Evolutionary conservation across 2,797 vertebrate genomes (phyloP).

Genomic region (Pipistrellus pipistrellus): DNA sequence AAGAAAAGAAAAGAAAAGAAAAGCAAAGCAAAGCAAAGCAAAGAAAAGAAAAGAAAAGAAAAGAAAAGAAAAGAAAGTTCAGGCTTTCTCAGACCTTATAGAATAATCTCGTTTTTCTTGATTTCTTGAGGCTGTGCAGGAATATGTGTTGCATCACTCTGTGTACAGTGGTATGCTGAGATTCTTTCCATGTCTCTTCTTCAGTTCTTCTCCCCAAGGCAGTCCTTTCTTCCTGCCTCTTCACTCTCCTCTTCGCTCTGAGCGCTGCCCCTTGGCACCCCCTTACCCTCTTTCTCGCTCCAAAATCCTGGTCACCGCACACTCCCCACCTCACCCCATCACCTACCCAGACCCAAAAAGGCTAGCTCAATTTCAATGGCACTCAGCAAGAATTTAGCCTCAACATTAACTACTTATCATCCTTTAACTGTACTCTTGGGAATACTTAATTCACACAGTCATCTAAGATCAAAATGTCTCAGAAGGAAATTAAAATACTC

Average conservation of each 20-base stretch:
- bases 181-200: neutral
- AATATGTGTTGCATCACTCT: neutral
- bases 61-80: constrained; percentile 5
- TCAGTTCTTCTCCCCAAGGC: neutral
- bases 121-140: neutral
- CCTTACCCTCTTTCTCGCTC: too few species aligned
- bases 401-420: neutral
- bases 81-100: neutral
- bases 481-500: neutral
- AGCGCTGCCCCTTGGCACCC: neutral
- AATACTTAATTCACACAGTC: neutral
- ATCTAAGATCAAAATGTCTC: neutral
- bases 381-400: neutral
- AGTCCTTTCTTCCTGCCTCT: neutral
- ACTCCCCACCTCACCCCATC: neutral
- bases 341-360: neutral
- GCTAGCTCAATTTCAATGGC: neutral
- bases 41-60: neutral
- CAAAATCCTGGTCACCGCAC: neutral
- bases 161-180: neutral
- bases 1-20: neutral
- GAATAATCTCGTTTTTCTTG: neutral
- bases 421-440: neutral
- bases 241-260: neutral
- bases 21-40: neutral